Evolutionary conservation across 2,113 vertebrate genomes (phyloP).

Genomic region (Nerophis lumbriciformis): DNA sequence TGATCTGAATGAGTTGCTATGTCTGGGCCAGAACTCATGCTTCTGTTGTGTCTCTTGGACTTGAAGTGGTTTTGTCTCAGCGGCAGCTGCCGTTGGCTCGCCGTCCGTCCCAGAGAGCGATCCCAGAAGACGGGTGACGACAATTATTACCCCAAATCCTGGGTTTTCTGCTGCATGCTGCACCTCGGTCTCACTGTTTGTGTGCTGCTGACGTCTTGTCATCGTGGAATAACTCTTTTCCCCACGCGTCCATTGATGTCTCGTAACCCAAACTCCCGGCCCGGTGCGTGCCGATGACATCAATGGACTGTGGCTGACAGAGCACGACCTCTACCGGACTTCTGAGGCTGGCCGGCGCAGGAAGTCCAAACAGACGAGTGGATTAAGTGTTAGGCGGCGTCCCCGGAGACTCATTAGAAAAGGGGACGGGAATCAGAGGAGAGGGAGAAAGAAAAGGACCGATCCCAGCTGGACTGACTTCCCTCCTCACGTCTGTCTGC

Average conservation of each 20-base stretch:
- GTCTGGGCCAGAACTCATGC: constrained; percentile 51
- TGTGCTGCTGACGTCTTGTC: constrained; percentile 6
- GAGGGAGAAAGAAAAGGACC: constrained; percentile 36
- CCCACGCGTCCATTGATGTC: constrained; percentile 15
- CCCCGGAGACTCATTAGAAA: constrained; percentile 68
- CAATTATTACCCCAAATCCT: not conserved
- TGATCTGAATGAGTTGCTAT: constrained; percentile 30
- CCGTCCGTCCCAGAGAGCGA: not conserved
- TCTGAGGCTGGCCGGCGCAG: constrained; percentile 57
- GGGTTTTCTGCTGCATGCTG: not conserved
- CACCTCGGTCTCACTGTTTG: not conserved
- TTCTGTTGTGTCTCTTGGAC: constrained; percentile 49
- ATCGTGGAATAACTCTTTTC: constrained; percentile 14
- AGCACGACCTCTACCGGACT: constrained; percentile 52
- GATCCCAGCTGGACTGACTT: constrained; percentile 61
- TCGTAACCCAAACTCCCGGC: constrained; percentile 36
- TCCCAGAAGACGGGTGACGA: not conserved
- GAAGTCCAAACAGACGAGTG: constrained; percentile 72
- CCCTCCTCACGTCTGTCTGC: constrained; percentile 21
- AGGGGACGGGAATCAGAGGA: constrained; percentile 30
- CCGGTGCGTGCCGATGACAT: constrained; percentile 14
- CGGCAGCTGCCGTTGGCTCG: constrained; percentile 38
- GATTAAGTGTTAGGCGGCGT: constrained; percentile 61
- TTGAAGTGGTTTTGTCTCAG: constrained; percentile 50
- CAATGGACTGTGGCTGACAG: constrained; percentile 53